phyloP scores from a whole-genome alignment of 2,888 invertebrate genomes.

The Hypomecis atomaria region DNA sequence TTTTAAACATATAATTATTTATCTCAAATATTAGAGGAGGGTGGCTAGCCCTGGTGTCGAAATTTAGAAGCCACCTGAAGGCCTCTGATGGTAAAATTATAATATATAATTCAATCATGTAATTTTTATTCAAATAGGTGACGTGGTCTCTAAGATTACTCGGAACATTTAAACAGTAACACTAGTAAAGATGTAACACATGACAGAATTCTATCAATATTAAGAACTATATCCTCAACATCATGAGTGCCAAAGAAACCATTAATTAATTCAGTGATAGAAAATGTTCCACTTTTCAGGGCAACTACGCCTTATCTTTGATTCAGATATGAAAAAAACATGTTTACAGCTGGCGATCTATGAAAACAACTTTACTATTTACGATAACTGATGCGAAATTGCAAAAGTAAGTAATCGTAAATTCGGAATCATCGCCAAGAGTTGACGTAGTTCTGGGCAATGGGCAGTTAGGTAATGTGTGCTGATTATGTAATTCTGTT shows the following conservation, averaged over 20 bases:
- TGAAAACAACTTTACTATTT: conserved; percentile 10
- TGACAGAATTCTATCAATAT: too few species aligned
- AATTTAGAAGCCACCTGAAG: too few species aligned
- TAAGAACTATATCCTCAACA: too few species aligned
- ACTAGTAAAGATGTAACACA: too few species aligned
- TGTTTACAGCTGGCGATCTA: conserved; percentile 19
- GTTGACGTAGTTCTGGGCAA: neutral
- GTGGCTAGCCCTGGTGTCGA: too few species aligned
- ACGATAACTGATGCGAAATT: conserved; percentile 10
- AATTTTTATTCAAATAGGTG: too few species aligned
- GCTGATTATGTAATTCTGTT: neutral
- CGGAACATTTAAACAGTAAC: too few species aligned
- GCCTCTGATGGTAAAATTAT: too few species aligned
- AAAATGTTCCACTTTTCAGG: conserved; percentile 12
- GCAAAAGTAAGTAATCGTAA: neutral
- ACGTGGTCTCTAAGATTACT: too few species aligned
- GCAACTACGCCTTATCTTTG: conserved; percentile 11
- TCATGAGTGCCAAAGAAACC: neutral
- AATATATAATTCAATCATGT: too few species aligned
- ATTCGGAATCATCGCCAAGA: conserved; percentile 10
- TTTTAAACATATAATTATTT: too few species aligned
- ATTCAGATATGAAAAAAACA: conserved; percentile 24
- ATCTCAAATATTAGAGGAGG: too few species aligned
- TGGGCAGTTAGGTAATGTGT: neutral
- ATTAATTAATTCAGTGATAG: neutral